Conservation (phyloP, 2,113 vertebrate species). For the Ramphastos sulfuratus region DNA sequence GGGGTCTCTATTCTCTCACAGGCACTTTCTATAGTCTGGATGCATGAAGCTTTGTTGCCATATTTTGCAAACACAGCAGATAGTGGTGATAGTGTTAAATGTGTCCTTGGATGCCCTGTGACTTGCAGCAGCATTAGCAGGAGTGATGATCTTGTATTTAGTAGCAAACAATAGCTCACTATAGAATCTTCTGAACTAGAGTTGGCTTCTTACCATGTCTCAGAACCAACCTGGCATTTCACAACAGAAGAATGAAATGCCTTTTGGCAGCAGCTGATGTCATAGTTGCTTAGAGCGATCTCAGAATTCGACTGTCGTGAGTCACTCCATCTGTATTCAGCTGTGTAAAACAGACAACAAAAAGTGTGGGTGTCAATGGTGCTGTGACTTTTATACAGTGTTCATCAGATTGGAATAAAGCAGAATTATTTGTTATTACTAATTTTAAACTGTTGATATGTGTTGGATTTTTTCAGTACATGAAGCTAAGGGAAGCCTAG, state of each 20-base stretch:
- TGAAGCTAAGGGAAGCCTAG: background rate
- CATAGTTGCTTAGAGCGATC: constrained; percentile 37
- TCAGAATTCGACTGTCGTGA: constrained; percentile 35
- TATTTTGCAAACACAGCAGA: constrained; percentile 33
- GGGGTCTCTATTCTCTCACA: background rate
- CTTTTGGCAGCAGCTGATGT: constrained; percentile 48
- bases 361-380: background rate
- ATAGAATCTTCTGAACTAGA: constrained; percentile 37
- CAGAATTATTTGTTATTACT: background rate
- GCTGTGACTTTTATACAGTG: constrained; percentile 24
- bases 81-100: background rate
- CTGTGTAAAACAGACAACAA: constrained; percentile 16
- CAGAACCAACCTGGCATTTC: constrained; percentile 59
- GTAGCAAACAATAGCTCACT: constrained; percentile 28
- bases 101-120: constrained; percentile 11
- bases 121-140: constrained; percentile 32
- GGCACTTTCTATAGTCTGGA: background rate
- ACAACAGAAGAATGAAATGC: constrained; percentile 54
- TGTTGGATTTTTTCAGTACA: background rate
- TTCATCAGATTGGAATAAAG: background rate
- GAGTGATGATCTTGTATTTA: constrained; percentile 16
- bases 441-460: background rate
- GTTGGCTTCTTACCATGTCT: constrained; percentile 27
- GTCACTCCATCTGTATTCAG: constrained; percentile 10
- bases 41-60: background rate